phyloP scores from a whole-genome alignment of 2,113 vertebrate genomes.

The Petrocephalus microphthalmus region DNA sequence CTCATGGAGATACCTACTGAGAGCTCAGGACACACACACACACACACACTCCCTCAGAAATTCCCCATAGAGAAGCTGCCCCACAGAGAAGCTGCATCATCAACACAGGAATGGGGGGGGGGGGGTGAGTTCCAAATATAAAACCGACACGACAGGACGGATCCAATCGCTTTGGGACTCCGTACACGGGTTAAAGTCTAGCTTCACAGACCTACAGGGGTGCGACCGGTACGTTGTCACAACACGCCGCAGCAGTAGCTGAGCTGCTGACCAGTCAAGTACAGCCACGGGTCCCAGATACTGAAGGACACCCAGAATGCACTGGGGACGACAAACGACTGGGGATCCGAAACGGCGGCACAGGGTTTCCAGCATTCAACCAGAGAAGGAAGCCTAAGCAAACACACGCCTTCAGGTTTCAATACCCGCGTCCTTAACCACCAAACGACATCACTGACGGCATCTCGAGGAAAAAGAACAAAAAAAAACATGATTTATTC shows the following conservation, averaged over 20 bases:
- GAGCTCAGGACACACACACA: background rate
- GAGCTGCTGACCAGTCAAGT: background rate
- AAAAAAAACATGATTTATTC: slow-evolving; percentile 27
- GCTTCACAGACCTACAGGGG: background rate
- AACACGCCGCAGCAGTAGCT: background rate
- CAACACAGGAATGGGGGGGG: background rate
- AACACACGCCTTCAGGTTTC: background rate
- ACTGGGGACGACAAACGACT: background rate
- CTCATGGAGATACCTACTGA: background rate
- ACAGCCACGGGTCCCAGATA: background rate
- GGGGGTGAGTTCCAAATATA: background rate
- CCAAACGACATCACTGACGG: background rate
- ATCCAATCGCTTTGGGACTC: background rate
- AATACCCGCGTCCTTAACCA: background rate
- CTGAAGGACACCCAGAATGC: background rate
- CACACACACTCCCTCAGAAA: background rate
- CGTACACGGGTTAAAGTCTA: background rate
- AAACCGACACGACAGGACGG: background rate
- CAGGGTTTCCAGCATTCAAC: background rate
- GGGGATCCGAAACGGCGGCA: background rate
- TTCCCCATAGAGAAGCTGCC: background rate
- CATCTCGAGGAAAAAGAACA: slow-evolving; percentile 28
- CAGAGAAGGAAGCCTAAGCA: background rate
- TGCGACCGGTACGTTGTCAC: background rate
- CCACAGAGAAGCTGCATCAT: background rate